Evolutionary conservation across 2,797 vertebrate species (phyloP).

Genomic region (Cottoperca gobio): DNA sequence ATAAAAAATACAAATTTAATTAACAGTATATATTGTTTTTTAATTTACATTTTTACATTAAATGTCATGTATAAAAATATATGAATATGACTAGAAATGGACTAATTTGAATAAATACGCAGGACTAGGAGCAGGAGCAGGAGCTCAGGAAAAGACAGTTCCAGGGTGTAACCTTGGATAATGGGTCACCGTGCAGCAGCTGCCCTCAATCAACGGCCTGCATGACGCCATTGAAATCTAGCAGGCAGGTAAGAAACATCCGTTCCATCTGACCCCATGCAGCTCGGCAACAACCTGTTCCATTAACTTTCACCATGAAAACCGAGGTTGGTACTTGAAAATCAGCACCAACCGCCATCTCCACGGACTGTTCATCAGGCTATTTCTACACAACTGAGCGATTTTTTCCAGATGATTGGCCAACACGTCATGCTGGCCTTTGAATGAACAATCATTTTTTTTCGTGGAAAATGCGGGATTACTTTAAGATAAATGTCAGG

Average conservation of each 20-base stretch:
- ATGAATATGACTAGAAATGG: neutral
- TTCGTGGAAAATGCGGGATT: neutral
- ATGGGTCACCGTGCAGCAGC: constrained; percentile 62
- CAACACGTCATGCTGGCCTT: constrained; percentile 47
- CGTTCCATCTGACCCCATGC: constrained; percentile 66
- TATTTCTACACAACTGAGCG: constrained; percentile 48
- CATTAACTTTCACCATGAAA: constrained; percentile 65
- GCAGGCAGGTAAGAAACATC: constrained; percentile 62
- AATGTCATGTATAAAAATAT: too few relatives aligned
- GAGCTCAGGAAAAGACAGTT: constrained; percentile 55
- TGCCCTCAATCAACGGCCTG: constrained; percentile 63
- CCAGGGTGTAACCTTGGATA: constrained; percentile 58
- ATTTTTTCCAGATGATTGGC: constrained; percentile 61
- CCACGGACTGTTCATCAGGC: constrained; percentile 16
- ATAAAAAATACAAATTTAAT: neutral
- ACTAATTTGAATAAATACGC: constrained; percentile 2
- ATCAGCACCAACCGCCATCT: constrained; percentile 48
- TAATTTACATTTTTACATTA: neutral
- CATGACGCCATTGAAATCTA: constrained; percentile 69
- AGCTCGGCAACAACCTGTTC: constrained; percentile 64
- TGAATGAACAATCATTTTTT: constrained; percentile 15
- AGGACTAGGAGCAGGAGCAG: neutral
- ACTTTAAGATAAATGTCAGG: constrained; percentile 28
- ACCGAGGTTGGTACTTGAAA: constrained; percentile 55
- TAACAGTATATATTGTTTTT: neutral